Evolutionary conservation across 37 sponge, comb jelly and placozoan genomes (phyloP).

Genomic region (Chondrilla cf. caribensis): DNA sequence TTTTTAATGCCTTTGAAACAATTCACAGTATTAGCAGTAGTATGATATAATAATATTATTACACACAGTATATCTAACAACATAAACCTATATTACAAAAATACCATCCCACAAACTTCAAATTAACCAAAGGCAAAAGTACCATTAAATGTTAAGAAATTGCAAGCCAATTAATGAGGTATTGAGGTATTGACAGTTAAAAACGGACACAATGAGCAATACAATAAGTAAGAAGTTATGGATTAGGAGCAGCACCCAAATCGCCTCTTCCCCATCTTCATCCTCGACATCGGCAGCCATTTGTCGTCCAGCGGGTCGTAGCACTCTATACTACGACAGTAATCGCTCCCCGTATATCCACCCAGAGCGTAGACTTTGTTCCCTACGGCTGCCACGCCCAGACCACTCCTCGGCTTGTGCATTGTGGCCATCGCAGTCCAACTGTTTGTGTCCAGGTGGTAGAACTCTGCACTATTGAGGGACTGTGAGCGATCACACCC

Average conservation of each 20-base stretch:
- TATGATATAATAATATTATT: too few relatives aligned
- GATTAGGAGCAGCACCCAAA: constrained; percentile 88
- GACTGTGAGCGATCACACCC: constrained; percentile 68
- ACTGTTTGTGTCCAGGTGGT: constrained; percentile 58
- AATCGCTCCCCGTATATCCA: constrained; percentile 63
- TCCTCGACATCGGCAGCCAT: constrained; percentile 57
- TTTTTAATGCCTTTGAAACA: too few relatives aligned
- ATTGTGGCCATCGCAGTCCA: constrained; percentile 58
- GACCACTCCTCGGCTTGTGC: constrained; percentile 60
- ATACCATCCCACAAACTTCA: too few relatives aligned
- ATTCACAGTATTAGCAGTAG: too few relatives aligned
- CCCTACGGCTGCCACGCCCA: constrained; percentile 71
- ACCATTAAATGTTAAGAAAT: too few relatives aligned
- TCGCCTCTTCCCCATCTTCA: constrained; percentile 51
- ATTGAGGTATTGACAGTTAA: too few relatives aligned
- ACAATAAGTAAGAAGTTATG: too few relatives aligned
- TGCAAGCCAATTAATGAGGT: too few relatives aligned
- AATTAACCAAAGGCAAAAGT: too few relatives aligned
- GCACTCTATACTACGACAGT: constrained; percentile 66
- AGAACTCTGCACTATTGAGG: constrained; percentile 64
- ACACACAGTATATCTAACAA: too few relatives aligned
- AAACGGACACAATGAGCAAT: too few relatives aligned
- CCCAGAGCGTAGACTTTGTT: constrained; percentile 75
- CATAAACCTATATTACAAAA: too few relatives aligned
- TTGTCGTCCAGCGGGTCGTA: constrained; percentile 40